phyloP scores from a whole-genome alignment of 2,113 vertebrate species.

The Nematolebias whitei region DNA sequence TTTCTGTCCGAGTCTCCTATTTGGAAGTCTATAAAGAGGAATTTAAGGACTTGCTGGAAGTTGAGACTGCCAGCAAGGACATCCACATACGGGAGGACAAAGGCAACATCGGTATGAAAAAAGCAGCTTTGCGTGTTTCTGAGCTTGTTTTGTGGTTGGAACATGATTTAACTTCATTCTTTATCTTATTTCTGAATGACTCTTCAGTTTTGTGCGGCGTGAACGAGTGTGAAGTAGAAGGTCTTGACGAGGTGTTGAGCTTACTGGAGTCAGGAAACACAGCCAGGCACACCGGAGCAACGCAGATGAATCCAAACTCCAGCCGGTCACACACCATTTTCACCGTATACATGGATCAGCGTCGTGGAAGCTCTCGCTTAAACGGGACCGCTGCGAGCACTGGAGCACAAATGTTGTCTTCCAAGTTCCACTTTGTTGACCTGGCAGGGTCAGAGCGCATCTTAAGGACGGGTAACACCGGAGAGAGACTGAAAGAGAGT shows the following conservation, averaged over 20 bases:
- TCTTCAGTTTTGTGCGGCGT: slow-evolving; percentile 89
- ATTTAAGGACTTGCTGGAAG: slow-evolving; percentile 93
- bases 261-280: slow-evolving; percentile 94
- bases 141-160: not conserved
- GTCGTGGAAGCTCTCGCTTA: slow-evolving; percentile 81
- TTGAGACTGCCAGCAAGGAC: slow-evolving; percentile 93
- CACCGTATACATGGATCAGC: slow-evolving; percentile 92
- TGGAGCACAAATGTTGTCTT: slow-evolving; percentile 85
- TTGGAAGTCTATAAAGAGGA: slow-evolving; percentile 98
- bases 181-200: no score
- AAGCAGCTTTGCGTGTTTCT: not conserved
- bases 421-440: slow-evolving; percentile 98
- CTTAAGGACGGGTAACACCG: slow-evolving; percentile 90
- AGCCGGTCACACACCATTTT: slow-evolving; percentile 97
- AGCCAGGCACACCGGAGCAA: slow-evolving; percentile 92
- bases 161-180: not conserved
- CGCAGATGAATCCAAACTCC: slow-evolving; percentile 90
- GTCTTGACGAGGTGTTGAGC: slow-evolving; percentile 94
- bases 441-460: slow-evolving; percentile 94
- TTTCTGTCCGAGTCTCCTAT: slow-evolving; percentile 91
- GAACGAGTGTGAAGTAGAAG: slow-evolving; percentile 94
- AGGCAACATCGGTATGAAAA: slow-evolving; percentile 90
- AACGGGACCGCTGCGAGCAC: slow-evolving; percentile 24
- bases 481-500: slow-evolving; percentile 94
- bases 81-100: slow-evolving; percentile 95